Conservation (phyloP, 2,888 invertebrate species). For the Imbricaverruca yamaguchii region DNA sequence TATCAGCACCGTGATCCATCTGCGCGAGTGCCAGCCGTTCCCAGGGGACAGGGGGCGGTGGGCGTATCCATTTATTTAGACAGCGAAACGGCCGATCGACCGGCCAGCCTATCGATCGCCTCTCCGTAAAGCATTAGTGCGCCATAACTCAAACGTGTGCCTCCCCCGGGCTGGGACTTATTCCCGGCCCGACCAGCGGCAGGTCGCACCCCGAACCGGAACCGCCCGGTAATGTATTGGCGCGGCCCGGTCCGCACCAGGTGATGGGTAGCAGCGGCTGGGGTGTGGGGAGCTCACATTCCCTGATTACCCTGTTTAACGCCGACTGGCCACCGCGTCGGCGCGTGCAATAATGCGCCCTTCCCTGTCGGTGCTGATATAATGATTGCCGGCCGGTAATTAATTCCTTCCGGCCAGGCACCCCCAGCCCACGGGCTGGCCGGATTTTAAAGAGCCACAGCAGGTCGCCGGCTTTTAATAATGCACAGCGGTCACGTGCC, state of each 20-base stretch:
- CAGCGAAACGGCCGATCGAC: constrained; percentile 14
- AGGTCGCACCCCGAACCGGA: no score
- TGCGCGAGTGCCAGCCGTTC: no score
- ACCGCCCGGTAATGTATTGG: no score
- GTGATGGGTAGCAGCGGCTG: no score
- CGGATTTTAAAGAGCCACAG: not conserved
- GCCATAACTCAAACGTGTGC: not conserved
- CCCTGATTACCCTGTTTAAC: constrained; percentile 2
- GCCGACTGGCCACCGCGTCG: not conserved
- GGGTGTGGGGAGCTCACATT: not conserved
- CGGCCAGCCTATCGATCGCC: not conserved
- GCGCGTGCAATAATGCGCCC: not conserved
- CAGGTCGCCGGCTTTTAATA: not conserved
- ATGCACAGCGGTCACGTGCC: not conserved
- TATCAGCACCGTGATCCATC: no score
- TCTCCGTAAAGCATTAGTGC: not conserved
- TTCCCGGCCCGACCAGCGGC: no score
- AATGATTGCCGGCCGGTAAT: not conserved
- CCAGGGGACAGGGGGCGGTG: not conserved
- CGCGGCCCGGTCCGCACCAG: no score
- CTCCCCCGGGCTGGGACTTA: not conserved
- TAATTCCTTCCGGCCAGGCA: not conserved
- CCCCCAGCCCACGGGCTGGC: not conserved
- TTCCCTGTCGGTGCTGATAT: not conserved
- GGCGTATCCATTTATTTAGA: constrained; percentile 15